These are phyloP conservation scores for Drosophila takahashii DNA, from an alignment of 1,140 invertebrate species.

Conservation along the genomic window DNA sequence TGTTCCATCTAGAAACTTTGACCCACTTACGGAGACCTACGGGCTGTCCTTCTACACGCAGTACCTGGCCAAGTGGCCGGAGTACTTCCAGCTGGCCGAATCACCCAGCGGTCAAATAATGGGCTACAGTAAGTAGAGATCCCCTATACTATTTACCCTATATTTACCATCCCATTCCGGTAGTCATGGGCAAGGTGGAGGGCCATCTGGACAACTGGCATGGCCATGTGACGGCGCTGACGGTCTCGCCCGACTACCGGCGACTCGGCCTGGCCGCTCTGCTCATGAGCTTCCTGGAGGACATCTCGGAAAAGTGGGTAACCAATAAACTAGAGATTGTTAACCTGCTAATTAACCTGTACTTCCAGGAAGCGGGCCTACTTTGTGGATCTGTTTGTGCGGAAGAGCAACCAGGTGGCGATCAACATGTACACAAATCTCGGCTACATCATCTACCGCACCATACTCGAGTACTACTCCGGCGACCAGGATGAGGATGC, in stretches of 20 bases:
- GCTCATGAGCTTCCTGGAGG: conserved; percentile 98
- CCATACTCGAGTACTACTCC: conserved; percentile 98
- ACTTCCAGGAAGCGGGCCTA: conserved; percentile 95
- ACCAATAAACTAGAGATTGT: too few relatives aligned
- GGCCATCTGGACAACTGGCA: conserved; percentile 98
- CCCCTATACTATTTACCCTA: too few relatives aligned
- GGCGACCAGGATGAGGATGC: conserved; percentile 99
- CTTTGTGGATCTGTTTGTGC: conserved; percentile 99
- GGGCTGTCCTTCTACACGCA: conserved; percentile 98
- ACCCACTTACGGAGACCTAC: conserved; percentile 99
- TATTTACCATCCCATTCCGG: conserved; percentile 2
- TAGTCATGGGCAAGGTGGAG: conserved; percentile 99
- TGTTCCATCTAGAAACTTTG: conserved; percentile 91
- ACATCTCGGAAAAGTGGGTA: conserved; percentile 96
- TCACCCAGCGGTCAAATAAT: conserved; percentile 97
- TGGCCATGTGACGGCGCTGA: conserved; percentile 99
- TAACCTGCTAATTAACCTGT: too few relatives aligned
- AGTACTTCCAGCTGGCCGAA: conserved; percentile 98
- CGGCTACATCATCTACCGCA: conserved; percentile 98
- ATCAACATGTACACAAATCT: conserved; percentile 99
- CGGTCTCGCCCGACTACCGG: conserved; percentile 97
- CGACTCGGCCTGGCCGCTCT: conserved; percentile 95
- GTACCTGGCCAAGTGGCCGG: conserved; percentile 99
- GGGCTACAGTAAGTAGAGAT: conserved; percentile 95
- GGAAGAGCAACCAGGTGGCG: conserved; percentile 98